These are phyloP conservation scores for Penelope pileata DNA, from an alignment of 2,113 vertebrate species.

Conservation along the genomic window DNA sequence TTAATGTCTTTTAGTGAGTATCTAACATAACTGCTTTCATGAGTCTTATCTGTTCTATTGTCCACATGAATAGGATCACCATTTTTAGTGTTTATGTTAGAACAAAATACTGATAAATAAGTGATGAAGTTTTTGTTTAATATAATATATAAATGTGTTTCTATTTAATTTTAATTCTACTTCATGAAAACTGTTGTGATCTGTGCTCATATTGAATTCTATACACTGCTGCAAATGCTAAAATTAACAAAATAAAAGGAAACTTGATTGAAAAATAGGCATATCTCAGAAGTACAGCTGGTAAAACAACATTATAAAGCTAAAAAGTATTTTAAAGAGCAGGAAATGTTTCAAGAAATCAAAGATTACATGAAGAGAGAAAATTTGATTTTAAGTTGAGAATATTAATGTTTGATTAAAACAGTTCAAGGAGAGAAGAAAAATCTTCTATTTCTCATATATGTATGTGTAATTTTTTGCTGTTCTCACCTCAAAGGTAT, in stretches of 20 bases:
- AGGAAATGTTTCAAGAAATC: background rate
- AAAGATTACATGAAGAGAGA: background rate
- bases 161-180: background rate
- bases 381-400: background rate
- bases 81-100: background rate
- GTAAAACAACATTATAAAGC: background rate
- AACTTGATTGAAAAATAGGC: background rate
- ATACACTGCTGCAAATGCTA: background rate
- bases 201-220: background rate
- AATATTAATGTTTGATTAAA: background rate
- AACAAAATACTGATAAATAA: background rate
- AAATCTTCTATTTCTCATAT: background rate
- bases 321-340: background rate
- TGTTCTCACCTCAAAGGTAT: background rate
- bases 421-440: background rate
- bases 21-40: background rate
- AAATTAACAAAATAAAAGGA: background rate
- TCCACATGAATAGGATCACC: background rate
- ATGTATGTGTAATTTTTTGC: background rate
- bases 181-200: background rate
- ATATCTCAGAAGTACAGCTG: background rate
- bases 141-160: background rate
- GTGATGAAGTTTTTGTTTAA: background rate
- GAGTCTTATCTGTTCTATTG: background rate
- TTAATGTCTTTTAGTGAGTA: background rate